A percentile compares a stretch with the other conserved stretches of the same genome.
These are phyloP conservation scores for Pilophorus perplexus DNA, from an alignment of 2,888 invertebrate genomes.

Conservation along the genomic window DNA sequence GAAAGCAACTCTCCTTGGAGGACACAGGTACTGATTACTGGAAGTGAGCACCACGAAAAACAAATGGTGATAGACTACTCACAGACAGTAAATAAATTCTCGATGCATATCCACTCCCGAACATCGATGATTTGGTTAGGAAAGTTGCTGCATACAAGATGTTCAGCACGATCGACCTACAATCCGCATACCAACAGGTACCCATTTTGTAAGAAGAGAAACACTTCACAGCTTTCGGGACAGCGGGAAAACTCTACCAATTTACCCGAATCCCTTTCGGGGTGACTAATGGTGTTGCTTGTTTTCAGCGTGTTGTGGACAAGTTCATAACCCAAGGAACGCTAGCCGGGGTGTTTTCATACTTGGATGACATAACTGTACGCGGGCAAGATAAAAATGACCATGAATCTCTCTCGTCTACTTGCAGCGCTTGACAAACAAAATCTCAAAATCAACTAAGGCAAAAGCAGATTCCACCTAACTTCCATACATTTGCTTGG, in stretches of 20 bases:
- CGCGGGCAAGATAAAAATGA: neutral
- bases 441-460: too few species aligned
- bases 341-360: constrained; percentile 19
- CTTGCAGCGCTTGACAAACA: too few species aligned
- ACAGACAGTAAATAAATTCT: too few species aligned
- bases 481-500: too few species aligned
- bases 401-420: too few species aligned
- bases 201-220: constrained; percentile 7
- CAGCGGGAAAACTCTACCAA: constrained; percentile 11
- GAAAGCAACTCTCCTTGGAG: too few species aligned
- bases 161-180: constrained; percentile 22
- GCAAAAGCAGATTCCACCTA: too few species aligned
- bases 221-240: constrained; percentile 6
- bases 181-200: constrained; percentile 17
- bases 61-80: too few species aligned
- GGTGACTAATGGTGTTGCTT: constrained; percentile 4
- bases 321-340: too few species aligned
- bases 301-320: constrained; percentile 6
- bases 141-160: constrained; percentile 4
- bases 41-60: too few species aligned
- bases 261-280: constrained; percentile 22
- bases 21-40: too few species aligned
- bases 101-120: too few species aligned
- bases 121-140: neutral
- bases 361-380: constrained; percentile 29